Percentiles rank a stretch among this genome's conserved stretches.
Conservation (phyloP, 1,140 invertebrate genomes). For the Camponotus pennsylvanicus region DNA sequence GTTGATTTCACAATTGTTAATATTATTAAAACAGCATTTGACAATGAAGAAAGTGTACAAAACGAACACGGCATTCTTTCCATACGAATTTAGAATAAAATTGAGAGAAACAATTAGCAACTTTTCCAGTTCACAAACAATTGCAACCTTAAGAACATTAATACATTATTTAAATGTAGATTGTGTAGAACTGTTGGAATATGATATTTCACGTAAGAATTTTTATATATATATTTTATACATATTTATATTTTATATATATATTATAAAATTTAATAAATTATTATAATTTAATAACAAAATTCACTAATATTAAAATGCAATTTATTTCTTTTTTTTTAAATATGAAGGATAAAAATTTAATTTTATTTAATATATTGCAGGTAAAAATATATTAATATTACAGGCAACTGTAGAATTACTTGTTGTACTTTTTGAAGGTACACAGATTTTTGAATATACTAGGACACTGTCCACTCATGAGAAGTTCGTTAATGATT, state of each 20-base stretch:
- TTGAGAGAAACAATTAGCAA: conserved; percentile 40
- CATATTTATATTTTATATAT: background rate
- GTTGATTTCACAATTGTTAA: conserved; percentile 69
- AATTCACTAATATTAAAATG: conserved; percentile 24
- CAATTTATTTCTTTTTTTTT: conserved; percentile 40
- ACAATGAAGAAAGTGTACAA: background rate
- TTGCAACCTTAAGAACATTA: conserved; percentile 63
- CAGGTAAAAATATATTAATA: conserved; percentile 70
- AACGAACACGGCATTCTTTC: conserved; percentile 40
- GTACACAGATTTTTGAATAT: conserved; percentile 74
- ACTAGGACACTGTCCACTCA: conserved; percentile 60
- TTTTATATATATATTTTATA: background rate
- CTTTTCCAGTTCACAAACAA: conserved; percentile 58
- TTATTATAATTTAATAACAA: conserved; percentile 13
- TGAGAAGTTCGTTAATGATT: conserved; percentile 73
- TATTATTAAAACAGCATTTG: conserved; percentile 42
- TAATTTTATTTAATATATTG: conserved; percentile 71
- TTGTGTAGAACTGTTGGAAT: conserved; percentile 57
- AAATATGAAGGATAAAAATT: conserved; percentile 64
- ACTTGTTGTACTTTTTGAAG: conserved; percentile 71
- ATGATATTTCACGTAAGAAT: conserved; percentile 51
- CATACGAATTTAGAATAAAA: conserved; percentile 60
- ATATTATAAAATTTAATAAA: background rate
- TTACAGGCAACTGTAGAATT: conserved; percentile 71
- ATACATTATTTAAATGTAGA: conserved; percentile 64